phyloP scores from a whole-genome alignment of 2,113 vertebrate genomes.

The Thymallus thymallus region DNA sequence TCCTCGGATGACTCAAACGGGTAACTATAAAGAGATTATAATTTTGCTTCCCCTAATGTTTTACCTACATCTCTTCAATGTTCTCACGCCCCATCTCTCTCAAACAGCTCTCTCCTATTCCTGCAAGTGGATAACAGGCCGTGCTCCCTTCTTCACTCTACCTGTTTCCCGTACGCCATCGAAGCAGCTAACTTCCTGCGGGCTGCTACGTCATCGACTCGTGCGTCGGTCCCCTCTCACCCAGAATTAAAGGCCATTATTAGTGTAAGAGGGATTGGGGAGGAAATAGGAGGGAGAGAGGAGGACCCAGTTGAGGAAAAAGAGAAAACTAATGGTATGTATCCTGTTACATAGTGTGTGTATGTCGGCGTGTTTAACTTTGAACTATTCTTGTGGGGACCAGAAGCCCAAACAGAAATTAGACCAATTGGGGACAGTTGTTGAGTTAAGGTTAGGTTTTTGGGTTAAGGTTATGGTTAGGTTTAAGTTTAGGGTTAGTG shows the following conservation, averaged over 20 bases:
- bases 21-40: constrained; percentile 37
- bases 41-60: neutral
- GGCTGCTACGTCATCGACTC: constrained; percentile 56
- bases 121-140: constrained; percentile 81
- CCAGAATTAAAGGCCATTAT: constrained; percentile 65
- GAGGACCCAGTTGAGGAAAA: constrained; percentile 32
- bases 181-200: constrained; percentile 79
- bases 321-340: constrained; percentile 57
- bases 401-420: too few relatives aligned
- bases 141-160: constrained; percentile 65
- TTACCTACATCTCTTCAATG: neutral
- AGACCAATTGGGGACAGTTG: too few relatives aligned
- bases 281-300: constrained; percentile 69
- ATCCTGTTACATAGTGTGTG: constrained; percentile 3
- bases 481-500: too few relatives aligned
- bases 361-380: too few relatives aligned
- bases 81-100: constrained; percentile 15
- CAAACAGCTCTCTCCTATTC: constrained; percentile 78
- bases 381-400: too few relatives aligned
- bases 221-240: constrained; percentile 38
- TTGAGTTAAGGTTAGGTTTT: too few relatives aligned
- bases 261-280: constrained; percentile 70
- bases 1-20: constrained; percentile 55
- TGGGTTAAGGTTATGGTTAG: too few relatives aligned
- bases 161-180: constrained; percentile 68